Percentiles rank a stretch among this genome's conserved stretches.
Conservation (phyloP, 2,797 vertebrate species). For the Podarcis siculus region DNA sequence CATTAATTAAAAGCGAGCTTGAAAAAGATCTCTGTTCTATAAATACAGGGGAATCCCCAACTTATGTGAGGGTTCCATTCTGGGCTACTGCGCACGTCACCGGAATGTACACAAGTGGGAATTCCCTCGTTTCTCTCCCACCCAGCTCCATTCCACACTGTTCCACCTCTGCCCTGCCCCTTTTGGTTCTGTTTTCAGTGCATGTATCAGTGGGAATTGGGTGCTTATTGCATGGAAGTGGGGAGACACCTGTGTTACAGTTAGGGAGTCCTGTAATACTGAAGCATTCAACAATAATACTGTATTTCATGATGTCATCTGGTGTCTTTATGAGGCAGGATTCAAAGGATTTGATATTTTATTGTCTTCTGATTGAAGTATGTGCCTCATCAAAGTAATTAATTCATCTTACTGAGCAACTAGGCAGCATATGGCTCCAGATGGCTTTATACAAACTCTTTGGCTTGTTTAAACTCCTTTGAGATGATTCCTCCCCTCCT, state of each 20-base stretch:
- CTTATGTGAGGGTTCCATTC: too few species aligned
- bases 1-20: not conserved
- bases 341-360: constrained; percentile 16
- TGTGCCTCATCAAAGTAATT: constrained; percentile 6
- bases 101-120: too few species aligned
- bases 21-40: not conserved
- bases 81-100: too few species aligned
- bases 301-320: not conserved
- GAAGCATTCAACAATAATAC: not conserved
- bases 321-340: not conserved
- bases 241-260: not conserved
- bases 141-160: too few species aligned
- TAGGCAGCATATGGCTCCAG: constrained; percentile 20
- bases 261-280: not conserved
- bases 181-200: too few species aligned
- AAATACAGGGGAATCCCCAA: not conserved
- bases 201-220: too few species aligned
- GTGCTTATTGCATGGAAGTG: too few species aligned
- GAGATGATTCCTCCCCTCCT: not conserved
- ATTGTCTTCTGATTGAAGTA: constrained; percentile 14
- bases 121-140: too few species aligned
- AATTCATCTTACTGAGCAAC: constrained; percentile 21
- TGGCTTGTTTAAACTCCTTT: not conserved
- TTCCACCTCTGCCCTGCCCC: too few species aligned
- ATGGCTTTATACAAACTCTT: constrained; percentile 33